phyloP scores from a whole-genome alignment of 2,888 invertebrate species.

The Dryomyza anilis region DNA sequence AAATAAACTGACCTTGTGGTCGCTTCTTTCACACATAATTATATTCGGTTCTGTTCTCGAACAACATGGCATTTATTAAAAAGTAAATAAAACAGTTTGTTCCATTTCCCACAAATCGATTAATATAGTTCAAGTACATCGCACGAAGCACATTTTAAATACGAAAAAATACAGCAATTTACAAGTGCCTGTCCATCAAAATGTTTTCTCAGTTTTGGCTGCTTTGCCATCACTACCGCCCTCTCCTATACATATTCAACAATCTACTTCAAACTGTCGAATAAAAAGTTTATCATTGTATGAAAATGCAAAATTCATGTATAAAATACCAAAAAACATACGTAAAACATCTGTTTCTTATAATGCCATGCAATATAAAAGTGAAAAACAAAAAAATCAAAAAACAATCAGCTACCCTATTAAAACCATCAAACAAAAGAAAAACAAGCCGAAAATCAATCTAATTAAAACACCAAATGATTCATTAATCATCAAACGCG shows the following conservation, averaged over 20 bases:
- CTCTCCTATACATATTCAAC: not conserved
- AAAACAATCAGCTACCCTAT: not conserved
- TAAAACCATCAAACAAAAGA: not conserved
- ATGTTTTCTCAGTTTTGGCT: too few species aligned
- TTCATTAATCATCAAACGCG: slow-evolving; percentile 15
- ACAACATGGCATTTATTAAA: not conserved
- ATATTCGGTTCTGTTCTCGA: not conserved
- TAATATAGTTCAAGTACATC: slow-evolving; percentile 30
- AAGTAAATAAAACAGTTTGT: not conserved
- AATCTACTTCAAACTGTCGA: slow-evolving; percentile 24
- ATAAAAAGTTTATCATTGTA: slow-evolving; percentile 5
- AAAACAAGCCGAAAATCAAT: not conserved
- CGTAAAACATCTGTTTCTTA: slow-evolving; percentile 47
- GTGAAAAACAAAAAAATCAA: slow-evolving; percentile 30
- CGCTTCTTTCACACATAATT: too few species aligned
- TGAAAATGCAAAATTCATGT: slow-evolving; percentile 17
- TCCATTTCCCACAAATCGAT: not conserved
- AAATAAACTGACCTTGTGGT: not conserved
- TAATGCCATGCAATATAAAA: slow-evolving; percentile 34
- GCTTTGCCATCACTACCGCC: not conserved
- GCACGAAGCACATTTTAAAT: not conserved
- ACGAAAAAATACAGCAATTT: not conserved
- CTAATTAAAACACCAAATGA: not conserved
- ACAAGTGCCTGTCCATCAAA: slow-evolving; percentile 26
- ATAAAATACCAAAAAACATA: slow-evolving; percentile 22